A percentile compares a stretch with the other conserved stretches of the same genome.
Conservation (phyloP, 2,888 invertebrate species). For the Synanthedon myopaeformis region DNA sequence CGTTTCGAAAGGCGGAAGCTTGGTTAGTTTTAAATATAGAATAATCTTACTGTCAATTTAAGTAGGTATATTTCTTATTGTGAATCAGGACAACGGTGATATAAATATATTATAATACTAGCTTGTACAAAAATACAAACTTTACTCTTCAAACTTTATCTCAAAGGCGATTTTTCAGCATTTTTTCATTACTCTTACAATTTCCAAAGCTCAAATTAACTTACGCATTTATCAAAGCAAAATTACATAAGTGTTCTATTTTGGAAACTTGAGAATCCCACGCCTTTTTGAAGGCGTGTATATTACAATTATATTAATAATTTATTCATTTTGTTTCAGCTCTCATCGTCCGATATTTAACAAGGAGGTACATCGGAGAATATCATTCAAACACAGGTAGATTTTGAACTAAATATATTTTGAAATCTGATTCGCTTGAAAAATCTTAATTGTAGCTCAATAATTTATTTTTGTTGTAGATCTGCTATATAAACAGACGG, state of each 20-base stretch:
- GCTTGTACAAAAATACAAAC: no score
- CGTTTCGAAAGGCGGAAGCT: not conserved
- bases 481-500: slow-evolving; percentile 80
- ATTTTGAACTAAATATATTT: not conserved
- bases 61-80: slow-evolving; percentile 1
- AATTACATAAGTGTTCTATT: no score
- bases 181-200: no score
- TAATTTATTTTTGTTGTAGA: slow-evolving; percentile 63
- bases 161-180: no score
- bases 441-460: not conserved
- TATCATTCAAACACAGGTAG: slow-evolving; percentile 83
- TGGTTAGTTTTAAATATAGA: slow-evolving; percentile 1
- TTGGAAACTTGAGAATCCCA: no score
- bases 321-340: slow-evolving; percentile 55
- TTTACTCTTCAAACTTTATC: no score
- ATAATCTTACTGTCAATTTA: slow-evolving; percentile 5
- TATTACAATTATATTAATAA: no score
- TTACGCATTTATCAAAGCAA: no score
- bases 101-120: no score
- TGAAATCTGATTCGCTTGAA: not conserved
- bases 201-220: no score
- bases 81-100: no score
- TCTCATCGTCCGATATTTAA: slow-evolving; percentile 81
- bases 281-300: no score
- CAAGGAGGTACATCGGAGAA: slow-evolving; percentile 83